Evolutionary conservation across 2,797 vertebrate genomes (phyloP).

Genomic region (Lacerta viridis): DNA sequence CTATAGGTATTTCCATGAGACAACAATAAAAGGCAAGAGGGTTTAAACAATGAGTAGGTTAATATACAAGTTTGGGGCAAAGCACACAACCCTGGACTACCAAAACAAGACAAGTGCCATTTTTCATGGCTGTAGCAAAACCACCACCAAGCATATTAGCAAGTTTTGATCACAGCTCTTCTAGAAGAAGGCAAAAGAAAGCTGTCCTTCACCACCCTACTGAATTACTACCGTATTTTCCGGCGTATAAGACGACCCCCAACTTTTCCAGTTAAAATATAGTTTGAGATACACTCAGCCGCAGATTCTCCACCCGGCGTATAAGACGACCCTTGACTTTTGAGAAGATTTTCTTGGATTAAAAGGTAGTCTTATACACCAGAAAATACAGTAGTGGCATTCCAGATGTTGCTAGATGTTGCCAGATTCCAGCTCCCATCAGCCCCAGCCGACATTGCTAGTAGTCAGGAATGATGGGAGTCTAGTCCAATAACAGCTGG

Average conservation of each 20-base stretch:
- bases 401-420: not conserved
- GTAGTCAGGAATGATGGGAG: not conserved
- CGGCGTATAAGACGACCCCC: no score
- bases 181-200: no score
- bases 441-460: not conserved
- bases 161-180: not conserved
- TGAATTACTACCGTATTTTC: not conserved
- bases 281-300: no score
- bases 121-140: conserved; percentile 22
- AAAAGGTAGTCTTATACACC: no score
- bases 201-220: no score
- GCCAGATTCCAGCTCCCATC: not conserved
- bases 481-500: not conserved
- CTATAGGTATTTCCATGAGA: conserved; percentile 81
- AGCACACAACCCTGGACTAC: conserved; percentile 49
- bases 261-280: no score
- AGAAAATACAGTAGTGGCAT: no score
- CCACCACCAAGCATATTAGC: not conserved
- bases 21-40: conserved; percentile 77
- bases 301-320: no score
- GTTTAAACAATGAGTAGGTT: conserved; percentile 61
- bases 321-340: no score
- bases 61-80: conserved; percentile 20
- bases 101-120: conserved; percentile 22
- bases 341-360: no score